These are phyloP conservation scores for Bambusicola thoracicus DNA, from an alignment of 2,113 vertebrate species.

Conservation along the genomic window DNA sequence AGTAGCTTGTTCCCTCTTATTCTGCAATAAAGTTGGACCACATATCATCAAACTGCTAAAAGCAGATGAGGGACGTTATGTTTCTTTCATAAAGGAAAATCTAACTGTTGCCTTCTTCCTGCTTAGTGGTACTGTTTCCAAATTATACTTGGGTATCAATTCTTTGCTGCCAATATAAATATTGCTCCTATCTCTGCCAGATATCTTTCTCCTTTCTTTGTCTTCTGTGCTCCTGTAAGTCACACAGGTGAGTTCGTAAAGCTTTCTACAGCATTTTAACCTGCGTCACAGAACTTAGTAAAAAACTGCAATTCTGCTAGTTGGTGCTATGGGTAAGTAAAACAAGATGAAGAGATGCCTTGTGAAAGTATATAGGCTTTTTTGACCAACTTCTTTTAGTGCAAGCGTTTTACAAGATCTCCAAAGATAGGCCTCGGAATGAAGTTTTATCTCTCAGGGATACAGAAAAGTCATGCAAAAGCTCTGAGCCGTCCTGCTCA, in stretches of 20 bases:
- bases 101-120: not conserved
- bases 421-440: not conserved
- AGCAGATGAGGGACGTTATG: not conserved
- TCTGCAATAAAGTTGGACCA: not conserved
- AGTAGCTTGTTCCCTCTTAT: not conserved
- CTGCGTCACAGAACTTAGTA: not conserved
- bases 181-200: not conserved
- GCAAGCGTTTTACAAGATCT: not conserved
- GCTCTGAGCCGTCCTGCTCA: not conserved
- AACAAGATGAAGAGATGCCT: conserved; percentile 10
- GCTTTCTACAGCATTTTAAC: not conserved
- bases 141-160: not conserved
- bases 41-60: not conserved
- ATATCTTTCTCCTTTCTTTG: not conserved
- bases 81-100: not conserved
- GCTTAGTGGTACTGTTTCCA: not conserved
- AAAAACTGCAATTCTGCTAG: not conserved
- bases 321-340: not conserved
- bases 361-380: conserved; percentile 18
- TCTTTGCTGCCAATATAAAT: not conserved
- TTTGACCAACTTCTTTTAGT: conserved; percentile 8
- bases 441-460: not conserved
- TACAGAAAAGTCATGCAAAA: not conserved
- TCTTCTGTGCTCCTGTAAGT: not conserved
- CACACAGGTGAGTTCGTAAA: not conserved